Base-by-base conservation (phyloP, 2,888 invertebrate genomes). In the Crematogaster levior region DNA sequence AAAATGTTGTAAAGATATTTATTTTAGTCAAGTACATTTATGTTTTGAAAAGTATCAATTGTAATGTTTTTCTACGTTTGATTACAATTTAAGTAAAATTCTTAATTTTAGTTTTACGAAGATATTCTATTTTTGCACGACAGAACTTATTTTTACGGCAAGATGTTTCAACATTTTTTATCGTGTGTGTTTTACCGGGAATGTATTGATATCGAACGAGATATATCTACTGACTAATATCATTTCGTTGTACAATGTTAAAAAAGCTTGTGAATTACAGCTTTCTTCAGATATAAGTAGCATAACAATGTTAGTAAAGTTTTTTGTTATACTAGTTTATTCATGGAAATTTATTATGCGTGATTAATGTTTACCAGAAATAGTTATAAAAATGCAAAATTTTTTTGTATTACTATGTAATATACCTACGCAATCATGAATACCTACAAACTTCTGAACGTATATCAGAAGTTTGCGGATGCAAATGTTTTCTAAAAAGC, bases 401-500 rank as follows among this genome's bases (percentile, higher is more conserved):
- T 30, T 12, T 21, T 37, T 65, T 48, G 10, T 30, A 58, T 46
- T 51, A 68, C 65, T 65, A 37, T n/a, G 9, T 34, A 27, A 51
- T n/a, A 37, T 72, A 18, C 24, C 15, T 70, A 60, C 37, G 12
- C 21, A 51, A 37, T 48, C 37, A 48, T n/a, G n/a, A n/a, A n/a
- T n/a, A n/a, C n/a, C n/a, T n/a, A n/a, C n/a, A n/a, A n/a, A n/a
- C n/a, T n/a, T n/a, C n/a, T 21, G 51, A 53, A 30, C 53, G 2
- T 68, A 56, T 30, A 43, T 43, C 12, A 5, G 12, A 70, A 70
- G 72, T 68, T 77, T 4, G 68, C 66, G 24, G 15, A 5, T 27
- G 53, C 80, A 48, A 61, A 61, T 60, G 9, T 63, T 53, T 43
- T 63, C 24, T 18, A 34, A 75, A 75, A 75, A 75, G 43, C 43